phyloP scores from a whole-genome alignment of 2,797 vertebrate genomes.

The Okamejei kenojei region DNA sequence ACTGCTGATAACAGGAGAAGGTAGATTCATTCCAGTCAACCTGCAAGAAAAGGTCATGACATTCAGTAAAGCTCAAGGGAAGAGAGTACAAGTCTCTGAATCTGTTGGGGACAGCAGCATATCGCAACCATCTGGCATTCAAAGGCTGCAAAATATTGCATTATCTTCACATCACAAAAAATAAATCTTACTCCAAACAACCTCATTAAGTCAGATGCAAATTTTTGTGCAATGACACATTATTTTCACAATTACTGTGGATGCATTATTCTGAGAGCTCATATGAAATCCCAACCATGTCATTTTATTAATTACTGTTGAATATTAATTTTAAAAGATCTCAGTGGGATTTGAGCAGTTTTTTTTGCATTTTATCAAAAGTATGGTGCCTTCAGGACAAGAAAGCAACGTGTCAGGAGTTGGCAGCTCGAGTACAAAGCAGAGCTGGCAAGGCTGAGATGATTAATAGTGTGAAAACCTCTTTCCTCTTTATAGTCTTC shows the following conservation, averaged over 20 bases:
- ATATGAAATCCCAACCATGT: background rate
- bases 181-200: background rate
- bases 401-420: background rate
- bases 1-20: slow-evolving; percentile 94
- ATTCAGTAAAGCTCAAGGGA: slow-evolving; percentile 27
- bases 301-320: background rate
- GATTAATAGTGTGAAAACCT: slow-evolving; percentile 25
- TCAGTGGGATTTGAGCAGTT: background rate
- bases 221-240: background rate
- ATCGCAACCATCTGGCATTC: slow-evolving; percentile 21
- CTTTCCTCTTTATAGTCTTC: background rate
- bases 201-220: background rate
- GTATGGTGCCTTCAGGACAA: background rate
- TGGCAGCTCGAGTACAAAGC: background rate
- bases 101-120: background rate
- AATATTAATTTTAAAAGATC: background rate
- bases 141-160: slow-evolving; percentile 29
- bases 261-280: background rate
- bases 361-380: background rate
- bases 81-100: background rate
- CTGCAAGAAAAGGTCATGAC: slow-evolving; percentile 52
- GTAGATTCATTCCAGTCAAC: slow-evolving; percentile 91
- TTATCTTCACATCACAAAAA: slow-evolving; percentile 2
- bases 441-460: slow-evolving; percentile 12
- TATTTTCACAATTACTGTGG: background rate